Percentiles rank a stretch among this genome's conserved stretches.
phyloP scores from a whole-genome alignment of 92 coral and sea anemone genomes.

The Siderastrea radians region DNA sequence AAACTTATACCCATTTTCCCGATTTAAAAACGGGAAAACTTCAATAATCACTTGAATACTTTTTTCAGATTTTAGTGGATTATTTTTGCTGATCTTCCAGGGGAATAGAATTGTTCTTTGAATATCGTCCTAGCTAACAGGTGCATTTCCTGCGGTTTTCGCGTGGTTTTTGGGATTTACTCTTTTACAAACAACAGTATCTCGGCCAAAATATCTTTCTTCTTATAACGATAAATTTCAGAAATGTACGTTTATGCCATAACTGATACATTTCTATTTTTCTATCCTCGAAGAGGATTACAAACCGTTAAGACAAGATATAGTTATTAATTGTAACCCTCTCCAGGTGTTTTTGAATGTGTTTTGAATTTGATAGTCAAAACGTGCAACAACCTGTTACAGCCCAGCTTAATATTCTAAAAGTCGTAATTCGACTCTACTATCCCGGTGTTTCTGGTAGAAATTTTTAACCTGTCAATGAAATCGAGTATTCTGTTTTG shows the following conservation, averaged over 20 bases:
- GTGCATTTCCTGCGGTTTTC: conserved; percentile 21
- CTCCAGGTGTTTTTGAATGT: not conserved
- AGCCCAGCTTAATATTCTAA: not conserved
- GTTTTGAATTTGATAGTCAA: not conserved
- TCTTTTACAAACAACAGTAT: not conserved
- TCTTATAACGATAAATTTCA: not conserved
- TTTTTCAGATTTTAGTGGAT: not conserved
- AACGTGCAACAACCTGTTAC: conserved; percentile 27
- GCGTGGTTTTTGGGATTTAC: not conserved
- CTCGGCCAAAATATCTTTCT: not conserved
- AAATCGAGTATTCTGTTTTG: too few species aligned
- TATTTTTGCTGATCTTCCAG: not conserved
- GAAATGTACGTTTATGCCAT: not conserved
- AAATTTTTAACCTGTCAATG: too few species aligned
- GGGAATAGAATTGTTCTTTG: not conserved
- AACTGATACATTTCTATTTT: not conserved
- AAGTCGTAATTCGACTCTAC: not conserved
- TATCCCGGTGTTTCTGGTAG: not conserved
- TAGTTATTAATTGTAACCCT: not conserved
- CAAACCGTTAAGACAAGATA: not conserved
- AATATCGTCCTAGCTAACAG: not conserved
- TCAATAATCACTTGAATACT: too few species aligned
- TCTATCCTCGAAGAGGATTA: too few species aligned
- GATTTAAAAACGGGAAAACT: not conserved
- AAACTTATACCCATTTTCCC: not conserved